Evolutionary conservation across 1,140 invertebrate species (phyloP).

Genomic region (Leptopilina clavipes): DNA sequence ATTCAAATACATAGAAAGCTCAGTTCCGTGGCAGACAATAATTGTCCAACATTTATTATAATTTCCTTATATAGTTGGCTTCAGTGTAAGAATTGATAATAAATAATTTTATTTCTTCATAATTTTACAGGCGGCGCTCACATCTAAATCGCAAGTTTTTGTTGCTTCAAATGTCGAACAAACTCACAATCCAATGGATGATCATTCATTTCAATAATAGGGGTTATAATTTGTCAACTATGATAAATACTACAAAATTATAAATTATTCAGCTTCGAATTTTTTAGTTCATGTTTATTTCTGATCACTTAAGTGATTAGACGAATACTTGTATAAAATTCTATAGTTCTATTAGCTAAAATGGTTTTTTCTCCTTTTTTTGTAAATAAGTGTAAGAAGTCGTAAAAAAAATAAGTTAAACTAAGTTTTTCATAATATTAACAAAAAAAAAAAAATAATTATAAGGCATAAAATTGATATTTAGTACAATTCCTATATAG

Average conservation of each 20-base stretch:
- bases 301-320: background rate
- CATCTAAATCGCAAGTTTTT: constrained; percentile 65
- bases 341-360: background rate
- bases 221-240: no score
- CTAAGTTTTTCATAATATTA: background rate
- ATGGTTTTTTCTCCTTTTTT: background rate
- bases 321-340: background rate
- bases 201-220: constrained; percentile 48
- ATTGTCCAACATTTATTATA: no score
- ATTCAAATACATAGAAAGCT: no score
- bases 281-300: background rate
- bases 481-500: background rate
- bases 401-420: no score
- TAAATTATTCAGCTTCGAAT: background rate
- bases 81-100: no score
- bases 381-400: background rate
- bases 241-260: background rate
- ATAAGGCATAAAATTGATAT: background rate
- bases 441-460: no score
- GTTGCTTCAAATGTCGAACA: constrained; percentile 61
- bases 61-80: no score
- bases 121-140: constrained; percentile 56
- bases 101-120: constrained; percentile 34
- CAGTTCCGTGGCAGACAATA: no score
- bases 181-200: constrained; percentile 65